phyloP scores from a whole-genome alignment of 2,797 vertebrate genomes.

The Prionace glauca region DNA sequence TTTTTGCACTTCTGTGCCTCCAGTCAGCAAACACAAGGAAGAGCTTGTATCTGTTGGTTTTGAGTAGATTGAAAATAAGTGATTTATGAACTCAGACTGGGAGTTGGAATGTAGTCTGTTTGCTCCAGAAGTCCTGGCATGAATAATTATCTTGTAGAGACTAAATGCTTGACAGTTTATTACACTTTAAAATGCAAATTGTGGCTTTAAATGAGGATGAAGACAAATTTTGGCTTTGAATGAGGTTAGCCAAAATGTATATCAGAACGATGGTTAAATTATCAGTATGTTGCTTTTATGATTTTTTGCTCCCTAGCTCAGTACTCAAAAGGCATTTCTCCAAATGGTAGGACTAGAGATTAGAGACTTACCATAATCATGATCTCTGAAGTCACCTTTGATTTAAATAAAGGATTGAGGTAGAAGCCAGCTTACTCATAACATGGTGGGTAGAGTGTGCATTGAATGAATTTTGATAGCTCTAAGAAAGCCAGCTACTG shows the following conservation, averaged over 20 bases:
- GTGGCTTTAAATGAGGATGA: not conserved
- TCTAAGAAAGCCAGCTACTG: too few relatives aligned
- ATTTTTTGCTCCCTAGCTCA: too few relatives aligned
- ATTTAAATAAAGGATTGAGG: too few relatives aligned
- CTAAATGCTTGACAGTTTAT: not conserved
- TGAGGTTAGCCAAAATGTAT: not conserved
- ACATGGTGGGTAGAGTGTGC: too few relatives aligned
- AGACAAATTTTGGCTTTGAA: constrained; percentile 9
- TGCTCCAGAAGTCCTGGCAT: not conserved
- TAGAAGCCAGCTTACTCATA: too few relatives aligned
- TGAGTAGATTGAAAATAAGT: not conserved
- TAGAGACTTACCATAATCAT: too few relatives aligned
- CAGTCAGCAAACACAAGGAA: not conserved
- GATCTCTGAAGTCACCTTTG: too few relatives aligned
- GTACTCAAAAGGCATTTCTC: too few relatives aligned
- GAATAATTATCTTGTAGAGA: not conserved
- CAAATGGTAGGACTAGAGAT: too few relatives aligned
- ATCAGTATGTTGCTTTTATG: too few relatives aligned
- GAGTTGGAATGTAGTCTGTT: not conserved
- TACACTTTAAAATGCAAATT: not conserved
- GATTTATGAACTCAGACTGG: not conserved
- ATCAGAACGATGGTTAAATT: not conserved
- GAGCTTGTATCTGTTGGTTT: not conserved
- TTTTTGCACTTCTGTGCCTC: not conserved
- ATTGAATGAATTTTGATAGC: too few relatives aligned